Evolutionary conservation across 2,888 invertebrate genomes (phyloP), one percentile per base, ranked within the genome.

Genomic region (Drosophila kanekoi): DNA sequence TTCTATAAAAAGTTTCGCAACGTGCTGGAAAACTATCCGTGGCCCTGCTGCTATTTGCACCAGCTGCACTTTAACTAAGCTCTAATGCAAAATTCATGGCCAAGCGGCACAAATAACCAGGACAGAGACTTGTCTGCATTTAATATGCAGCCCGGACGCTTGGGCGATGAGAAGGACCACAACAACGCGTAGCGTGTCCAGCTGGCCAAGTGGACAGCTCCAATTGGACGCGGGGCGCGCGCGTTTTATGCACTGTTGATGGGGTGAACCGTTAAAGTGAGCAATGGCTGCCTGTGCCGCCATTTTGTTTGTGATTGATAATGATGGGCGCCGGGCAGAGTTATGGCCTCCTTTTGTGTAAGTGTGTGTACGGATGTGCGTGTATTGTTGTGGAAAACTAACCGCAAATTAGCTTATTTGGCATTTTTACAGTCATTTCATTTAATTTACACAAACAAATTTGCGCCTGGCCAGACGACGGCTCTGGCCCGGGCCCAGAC

Each of bases 401-500:
- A 85, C 84, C 84, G 85, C 84, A 85, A 85, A 85, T 85, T 87
- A 85, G 84, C 89, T 85, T 85, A 89, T 89, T 85, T 85, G 87
- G 84, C 85, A 85, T 82, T 87, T 86, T 86, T 89, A 86, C 89
- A 89, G 89, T 78, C 89, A 72, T 86, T 86, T 89, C 85, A 86
- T 86, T 86, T 86, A 86, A 86, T 86, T 86, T 87, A 77, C 82
- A 86, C 89, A 89, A 85, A 89, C 84, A 86, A 86, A 86, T 89
- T 89, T 86, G 86, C 89, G 79, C 82, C 89, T 85, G 88, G 86
- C 70, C 85, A 78, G 69, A 65, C 67, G 48, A 43, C 54, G 32
- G 57, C 65, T 38, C 58, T 13, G 40, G 20, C 45, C 38, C 47
- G 66, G 43, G 14, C 44, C 45, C 83, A 73, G 83, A 86, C 83